Evolutionary conservation across 1,140 invertebrate species (phyloP).

Genomic region (Micrasema minimum): DNA sequence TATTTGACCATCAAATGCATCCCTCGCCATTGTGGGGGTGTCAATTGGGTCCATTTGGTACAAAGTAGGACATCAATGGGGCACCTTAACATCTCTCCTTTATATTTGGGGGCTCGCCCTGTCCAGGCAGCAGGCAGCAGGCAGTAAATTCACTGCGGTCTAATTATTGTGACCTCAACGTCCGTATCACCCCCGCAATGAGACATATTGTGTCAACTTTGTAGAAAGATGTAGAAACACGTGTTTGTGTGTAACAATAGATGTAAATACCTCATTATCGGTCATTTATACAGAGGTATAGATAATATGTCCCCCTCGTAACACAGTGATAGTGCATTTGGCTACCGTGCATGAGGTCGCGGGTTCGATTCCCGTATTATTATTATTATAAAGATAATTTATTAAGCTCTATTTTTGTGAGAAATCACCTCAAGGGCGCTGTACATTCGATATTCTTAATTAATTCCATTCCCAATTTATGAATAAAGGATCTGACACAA

Average conservation of each 20-base stretch:
- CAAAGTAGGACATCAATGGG: slow-evolving; percentile 27
- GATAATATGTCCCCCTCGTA: too few relatives aligned
- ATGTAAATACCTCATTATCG: too few relatives aligned
- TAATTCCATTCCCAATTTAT: too few relatives aligned
- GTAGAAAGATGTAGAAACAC: slow-evolving; percentile 22
- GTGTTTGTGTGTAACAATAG: slow-evolving; percentile 7
- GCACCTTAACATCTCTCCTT: not conserved
- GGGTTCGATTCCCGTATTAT: too few relatives aligned
- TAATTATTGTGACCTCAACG: slow-evolving; percentile 44
- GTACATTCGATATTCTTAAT: too few relatives aligned
- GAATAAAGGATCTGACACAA: too few relatives aligned
- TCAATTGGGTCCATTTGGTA: slow-evolving; percentile 32
- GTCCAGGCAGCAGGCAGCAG: slow-evolving; percentile 17
- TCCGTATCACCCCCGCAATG: slow-evolving; percentile 5
- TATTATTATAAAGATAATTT: too few relatives aligned
- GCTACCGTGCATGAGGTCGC: too few relatives aligned
- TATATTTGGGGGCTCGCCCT: slow-evolving; percentile 23
- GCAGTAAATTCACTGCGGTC: slow-evolving; percentile 41
- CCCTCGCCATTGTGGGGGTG: slow-evolving; percentile 25
- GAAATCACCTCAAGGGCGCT: too few relatives aligned
- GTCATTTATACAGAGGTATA: too few relatives aligned
- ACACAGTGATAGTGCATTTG: too few relatives aligned
- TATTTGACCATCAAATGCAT: slow-evolving; percentile 38
- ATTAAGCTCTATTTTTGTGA: too few relatives aligned
- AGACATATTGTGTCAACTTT: slow-evolving; percentile 24